Evolutionary conservation across 30 jellyfish, hydroid and myxozoan genomes (phyloP).

Genomic region (Hydra vulgaris): DNA sequence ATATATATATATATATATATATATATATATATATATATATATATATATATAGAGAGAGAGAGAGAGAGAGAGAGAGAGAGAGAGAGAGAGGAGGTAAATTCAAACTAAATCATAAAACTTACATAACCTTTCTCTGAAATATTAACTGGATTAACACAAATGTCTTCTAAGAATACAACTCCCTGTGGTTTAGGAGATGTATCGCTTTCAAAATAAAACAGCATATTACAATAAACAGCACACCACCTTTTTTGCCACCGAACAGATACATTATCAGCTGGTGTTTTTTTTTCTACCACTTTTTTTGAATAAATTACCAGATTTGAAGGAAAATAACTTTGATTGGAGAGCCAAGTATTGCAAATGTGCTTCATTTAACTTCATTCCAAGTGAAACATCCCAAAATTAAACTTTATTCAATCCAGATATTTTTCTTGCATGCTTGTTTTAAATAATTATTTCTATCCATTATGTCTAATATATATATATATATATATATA

Average conservation of each 20-base stretch:
- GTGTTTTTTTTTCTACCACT: conserved; percentile 50
- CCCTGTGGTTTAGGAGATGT: conserved; percentile 66
- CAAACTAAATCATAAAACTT: not conserved
- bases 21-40: no score
- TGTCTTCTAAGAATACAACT: conserved; percentile 65
- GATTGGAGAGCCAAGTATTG: conserved; percentile 57
- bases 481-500: no score
- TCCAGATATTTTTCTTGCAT: not conserved
- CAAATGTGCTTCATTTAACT: conserved; percentile 57
- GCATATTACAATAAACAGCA: conserved; percentile 59
- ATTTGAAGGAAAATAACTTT: conserved; percentile 27
- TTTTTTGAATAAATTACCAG: conserved; percentile 61
- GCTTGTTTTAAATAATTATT: no score
- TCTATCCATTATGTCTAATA: no score
- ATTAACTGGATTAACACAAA: conserved; percentile 1
- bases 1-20: no score
- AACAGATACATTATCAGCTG: conserved; percentile 44
- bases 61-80: no score
- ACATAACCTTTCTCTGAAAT: conserved; percentile 11
- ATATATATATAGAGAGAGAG: not conserved
- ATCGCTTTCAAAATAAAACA: conserved; percentile 64
- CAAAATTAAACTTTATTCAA: not conserved
- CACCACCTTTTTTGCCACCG: conserved; percentile 84
- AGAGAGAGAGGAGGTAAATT: not conserved
- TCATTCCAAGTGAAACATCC: not conserved